Evolutionary conservation across 2,888 invertebrate genomes (phyloP).

Genomic region (Torymus auratus): DNA sequence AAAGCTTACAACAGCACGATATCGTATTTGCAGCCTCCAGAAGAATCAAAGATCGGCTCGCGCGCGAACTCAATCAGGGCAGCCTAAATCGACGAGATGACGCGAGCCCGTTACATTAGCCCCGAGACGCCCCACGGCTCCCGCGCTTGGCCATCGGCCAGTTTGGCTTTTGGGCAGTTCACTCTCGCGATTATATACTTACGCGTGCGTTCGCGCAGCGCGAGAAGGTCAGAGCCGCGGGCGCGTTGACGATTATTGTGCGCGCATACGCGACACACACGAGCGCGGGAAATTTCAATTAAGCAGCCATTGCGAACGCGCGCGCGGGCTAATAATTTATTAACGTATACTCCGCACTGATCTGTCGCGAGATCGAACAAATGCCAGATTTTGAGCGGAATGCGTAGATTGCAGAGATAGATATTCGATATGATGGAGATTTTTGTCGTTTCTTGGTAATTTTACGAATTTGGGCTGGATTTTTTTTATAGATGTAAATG

Average conservation of each 20-base stretch:
- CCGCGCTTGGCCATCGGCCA: slow-evolving; percentile 31
- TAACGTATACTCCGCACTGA: no score
- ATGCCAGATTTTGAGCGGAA: no score
- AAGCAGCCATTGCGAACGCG: no score
- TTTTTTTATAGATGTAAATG: no score
- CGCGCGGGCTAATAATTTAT: no score
- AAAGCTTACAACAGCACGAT: not conserved
- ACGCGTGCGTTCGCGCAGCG: not conserved
- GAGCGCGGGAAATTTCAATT: no score
- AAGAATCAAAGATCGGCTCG: not conserved
- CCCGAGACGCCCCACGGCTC: not conserved
- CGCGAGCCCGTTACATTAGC: slow-evolving; percentile 49
- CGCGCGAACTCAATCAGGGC: slow-evolving; percentile 16
- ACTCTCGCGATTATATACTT: not conserved
- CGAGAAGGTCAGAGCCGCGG: slow-evolving; percentile 47
- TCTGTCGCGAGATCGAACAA: no score
- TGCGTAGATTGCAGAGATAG: no score
- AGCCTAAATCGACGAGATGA: slow-evolving; percentile 53
- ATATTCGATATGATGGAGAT: no score
- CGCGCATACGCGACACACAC: no score
- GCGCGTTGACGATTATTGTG: slow-evolving; percentile 6
- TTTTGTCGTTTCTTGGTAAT: no score
- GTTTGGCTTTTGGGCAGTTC: slow-evolving; percentile 42
- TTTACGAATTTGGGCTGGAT: no score
- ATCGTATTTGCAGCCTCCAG: not conserved